Conservation (phyloP, 2,797 vertebrate species). For the Leuciscus waleckii region DNA sequence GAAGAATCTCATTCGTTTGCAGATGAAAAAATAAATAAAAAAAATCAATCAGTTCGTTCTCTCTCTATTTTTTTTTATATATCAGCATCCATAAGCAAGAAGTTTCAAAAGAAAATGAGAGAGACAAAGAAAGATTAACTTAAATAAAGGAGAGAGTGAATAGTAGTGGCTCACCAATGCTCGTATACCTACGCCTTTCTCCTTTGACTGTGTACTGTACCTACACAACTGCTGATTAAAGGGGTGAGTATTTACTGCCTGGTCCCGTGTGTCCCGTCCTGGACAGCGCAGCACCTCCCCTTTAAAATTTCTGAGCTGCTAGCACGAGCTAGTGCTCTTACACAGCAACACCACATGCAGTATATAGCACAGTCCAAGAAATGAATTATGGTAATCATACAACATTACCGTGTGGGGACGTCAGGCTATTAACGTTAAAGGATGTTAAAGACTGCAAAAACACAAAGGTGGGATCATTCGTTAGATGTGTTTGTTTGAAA, state of each 20-base stretch:
- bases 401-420: constrained; percentile 61
- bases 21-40: constrained; percentile 54
- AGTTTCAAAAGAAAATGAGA: constrained; percentile 72
- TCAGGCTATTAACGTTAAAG: constrained; percentile 63
- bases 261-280: constrained; percentile 95
- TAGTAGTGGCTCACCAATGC: constrained; percentile 99
- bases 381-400: constrained; percentile 60
- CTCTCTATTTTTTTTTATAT: constrained; percentile 59
- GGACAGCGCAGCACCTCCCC: constrained; percentile 70
- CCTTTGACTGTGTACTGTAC: constrained; percentile 87
- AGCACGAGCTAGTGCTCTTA: constrained; percentile 62
- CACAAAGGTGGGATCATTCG: constrained; percentile 58
- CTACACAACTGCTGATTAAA: constrained; percentile 99
- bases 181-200: constrained; percentile 99
- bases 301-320: constrained; percentile 62
- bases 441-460: constrained; percentile 61
- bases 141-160: constrained; percentile 96
- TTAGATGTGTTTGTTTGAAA: constrained; percentile 53
- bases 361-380: constrained; percentile 59
- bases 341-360: constrained; percentile 64
- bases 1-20: constrained; percentile 64
- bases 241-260: constrained; percentile 99
- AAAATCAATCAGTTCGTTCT: constrained; percentile 53
- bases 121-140: constrained; percentile 77
- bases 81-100: constrained; percentile 87